Evolutionary conservation across 1,140 invertebrate genomes (phyloP).

Genomic region (Drosophila albomicans): DNA sequence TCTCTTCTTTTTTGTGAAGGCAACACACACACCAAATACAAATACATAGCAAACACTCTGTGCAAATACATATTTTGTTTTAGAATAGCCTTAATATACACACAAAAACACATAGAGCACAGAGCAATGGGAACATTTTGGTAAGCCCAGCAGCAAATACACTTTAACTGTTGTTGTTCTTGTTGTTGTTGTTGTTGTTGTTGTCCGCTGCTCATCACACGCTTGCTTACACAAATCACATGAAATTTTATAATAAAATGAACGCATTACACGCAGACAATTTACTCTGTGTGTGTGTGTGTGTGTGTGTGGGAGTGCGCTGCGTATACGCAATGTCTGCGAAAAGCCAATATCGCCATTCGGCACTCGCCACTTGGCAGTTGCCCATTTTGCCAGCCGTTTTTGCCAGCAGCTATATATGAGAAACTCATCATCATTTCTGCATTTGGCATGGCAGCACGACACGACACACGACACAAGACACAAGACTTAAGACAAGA

Average conservation of each 20-base stretch:
- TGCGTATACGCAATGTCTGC: constrained; percentile 50
- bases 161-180: no score
- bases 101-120: constrained; percentile 1
- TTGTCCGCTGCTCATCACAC: constrained; percentile 32
- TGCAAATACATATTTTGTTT: no score
- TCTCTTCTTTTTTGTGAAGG: constrained; percentile 34
- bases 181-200: no score
- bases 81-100: constrained; percentile 16
- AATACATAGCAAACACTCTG: not conserved
- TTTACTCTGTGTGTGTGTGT: constrained; percentile 29
- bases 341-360: constrained; percentile 9
- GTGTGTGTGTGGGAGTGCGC: not conserved
- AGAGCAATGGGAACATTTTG: constrained; percentile 10
- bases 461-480: not conserved
- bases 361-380: not conserved
- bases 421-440: constrained; percentile 71
- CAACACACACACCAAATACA: constrained; percentile 42
- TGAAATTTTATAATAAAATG: constrained; percentile 59
- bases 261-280: constrained; percentile 56
- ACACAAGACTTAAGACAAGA: no score
- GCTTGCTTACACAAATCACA: constrained; percentile 53
- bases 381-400: constrained; percentile 6
- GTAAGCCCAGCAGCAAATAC: constrained; percentile 28
- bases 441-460: constrained; percentile 51
- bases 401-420: constrained; percentile 25